phyloP scores from a whole-genome alignment of 1,140 invertebrate genomes.

The Aphelinus atriplicis region DNA sequence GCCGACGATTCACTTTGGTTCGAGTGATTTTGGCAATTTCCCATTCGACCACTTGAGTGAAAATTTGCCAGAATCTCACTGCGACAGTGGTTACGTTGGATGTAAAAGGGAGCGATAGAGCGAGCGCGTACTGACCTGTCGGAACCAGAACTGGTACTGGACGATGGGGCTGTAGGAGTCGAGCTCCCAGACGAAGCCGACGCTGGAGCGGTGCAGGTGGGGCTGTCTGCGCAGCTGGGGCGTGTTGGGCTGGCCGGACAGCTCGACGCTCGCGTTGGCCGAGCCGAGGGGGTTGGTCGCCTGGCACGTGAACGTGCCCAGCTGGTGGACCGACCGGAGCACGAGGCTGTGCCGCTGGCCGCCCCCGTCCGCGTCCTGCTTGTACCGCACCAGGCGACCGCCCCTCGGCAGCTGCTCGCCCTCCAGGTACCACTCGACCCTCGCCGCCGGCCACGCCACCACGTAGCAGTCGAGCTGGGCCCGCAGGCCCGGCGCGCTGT shows the following conservation, averaged over 20 bases:
- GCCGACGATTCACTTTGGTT: too few relatives aligned
- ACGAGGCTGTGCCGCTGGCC: slow-evolving; percentile 69
- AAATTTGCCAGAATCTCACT: too few relatives aligned
- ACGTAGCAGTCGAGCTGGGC: slow-evolving; percentile 76
- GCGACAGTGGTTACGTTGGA: too few relatives aligned
- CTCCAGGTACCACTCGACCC: slow-evolving; percentile 66
- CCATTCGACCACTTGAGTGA: too few relatives aligned
- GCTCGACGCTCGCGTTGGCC: slow-evolving; percentile 65
- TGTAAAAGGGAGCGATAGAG: too few relatives aligned
- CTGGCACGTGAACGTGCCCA: slow-evolving; percentile 81
- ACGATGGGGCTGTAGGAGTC: slow-evolving; percentile 80
- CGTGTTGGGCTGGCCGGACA: slow-evolving; percentile 71
- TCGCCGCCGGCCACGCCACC: slow-evolving; percentile 73
- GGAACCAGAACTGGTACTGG: slow-evolving; percentile 77
- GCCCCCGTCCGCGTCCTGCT: slow-evolving; percentile 9
- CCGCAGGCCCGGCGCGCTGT: slow-evolving; percentile 74
- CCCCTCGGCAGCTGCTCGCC: slow-evolving; percentile 56
- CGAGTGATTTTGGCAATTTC: too few relatives aligned
- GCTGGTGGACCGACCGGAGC: slow-evolving; percentile 73
- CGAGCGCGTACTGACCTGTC: slow-evolving; percentile 45
- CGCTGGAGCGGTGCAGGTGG: slow-evolving; percentile 61
- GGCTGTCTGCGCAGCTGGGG: slow-evolving; percentile 71
- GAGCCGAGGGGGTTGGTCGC: slow-evolving; percentile 78
- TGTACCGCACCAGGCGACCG: slow-evolving; percentile 11
- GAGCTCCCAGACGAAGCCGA: slow-evolving; percentile 80